Conservation (phyloP, 2,888 invertebrate genomes). For the Plebejus argus region DNA sequence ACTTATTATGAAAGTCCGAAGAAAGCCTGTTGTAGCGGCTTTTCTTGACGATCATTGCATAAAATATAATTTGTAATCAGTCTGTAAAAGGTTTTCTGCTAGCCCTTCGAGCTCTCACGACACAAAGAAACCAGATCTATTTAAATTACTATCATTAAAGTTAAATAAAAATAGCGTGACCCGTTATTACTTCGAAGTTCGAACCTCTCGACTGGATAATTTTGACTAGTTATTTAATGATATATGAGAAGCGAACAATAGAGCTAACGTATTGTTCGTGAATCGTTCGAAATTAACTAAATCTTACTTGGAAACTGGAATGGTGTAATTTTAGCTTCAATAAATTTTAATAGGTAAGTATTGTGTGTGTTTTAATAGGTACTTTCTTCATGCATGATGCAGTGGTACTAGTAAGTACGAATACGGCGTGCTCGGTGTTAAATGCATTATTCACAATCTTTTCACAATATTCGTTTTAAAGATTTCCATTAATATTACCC, state of each 20-base stretch:
- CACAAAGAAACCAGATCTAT: slow-evolving; percentile 56
- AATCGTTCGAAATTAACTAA: slow-evolving; percentile 9
- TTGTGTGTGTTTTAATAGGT: neutral
- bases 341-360: slow-evolving; percentile 15
- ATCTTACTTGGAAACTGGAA: slow-evolving; percentile 16
- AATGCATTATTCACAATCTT: neutral
- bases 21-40: slow-evolving; percentile 15
- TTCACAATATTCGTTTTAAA: neutral
- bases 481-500: neutral
- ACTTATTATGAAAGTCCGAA: slow-evolving; percentile 21
- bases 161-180: slow-evolving; percentile 64
- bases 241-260: slow-evolving; percentile 34
- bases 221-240: slow-evolving; percentile 52
- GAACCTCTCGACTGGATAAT: slow-evolving; percentile 64
- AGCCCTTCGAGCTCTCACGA: slow-evolving; percentile 55
- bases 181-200: slow-evolving; percentile 66
- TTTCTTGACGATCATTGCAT: slow-evolving; percentile 9
- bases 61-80: slow-evolving; percentile 6
- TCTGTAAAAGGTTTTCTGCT: slow-evolving; percentile 7
- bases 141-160: slow-evolving; percentile 70
- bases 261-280: slow-evolving; percentile 31
- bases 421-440: neutral
- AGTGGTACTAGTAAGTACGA: neutral
- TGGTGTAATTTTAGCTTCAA: slow-evolving; percentile 23
- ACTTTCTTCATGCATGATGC: neutral